Base-by-base conservation (phyloP, 2,113 vertebrate species). In the Laterallus jamaicensis region DNA sequence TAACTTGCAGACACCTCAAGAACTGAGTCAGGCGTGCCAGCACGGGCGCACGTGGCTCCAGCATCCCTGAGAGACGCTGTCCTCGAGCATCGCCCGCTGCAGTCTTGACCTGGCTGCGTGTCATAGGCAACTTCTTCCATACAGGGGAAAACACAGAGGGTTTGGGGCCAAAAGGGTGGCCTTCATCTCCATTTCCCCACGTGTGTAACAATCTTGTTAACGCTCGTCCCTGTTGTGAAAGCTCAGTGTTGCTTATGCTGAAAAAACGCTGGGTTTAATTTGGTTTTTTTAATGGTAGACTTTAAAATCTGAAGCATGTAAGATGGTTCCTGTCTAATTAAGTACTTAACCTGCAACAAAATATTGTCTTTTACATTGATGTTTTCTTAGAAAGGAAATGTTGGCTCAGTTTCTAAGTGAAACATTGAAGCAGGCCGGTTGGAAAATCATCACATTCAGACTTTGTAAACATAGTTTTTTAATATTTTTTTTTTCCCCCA, bases 281-380 rank as follows among this genome's bases (percentile, higher is more conserved):
- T 47, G 44, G 17, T 47, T 22, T 69, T 54, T 49, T 54, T 60
- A 2, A 67, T 83, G 2, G 1, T 55, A 39, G 37, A 12, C 42
- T 67, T 83, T 31, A 89, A 84, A 88, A 71, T 60, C 32, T 40
- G 11, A 78, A 84, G 62, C 0, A 2, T 75, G 64, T 83, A 75
- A 93, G 83, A 95, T 81, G 73, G 56, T 63, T 93, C 82, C 71
- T 74, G 92, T 62, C 73, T 93, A 92, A 92, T 94, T 94, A 96
- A 90, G 83, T 86, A 68, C 62, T 95, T 92, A 92, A 94, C 76
- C 86, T 84, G 69, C 74, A 81, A 86, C 63, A 74, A 84, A 96
- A 92, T 71, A 60, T 31, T 71, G 64, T 88, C 42, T 81, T 89
- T 93, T 60, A 26, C 4, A 6, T 28, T 54, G 67, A 19, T 68